A percentile compares a stretch with the other conserved stretches of the same genome.
Conservation (phyloP, 2,113 vertebrate species). For the Ginglymostoma cirratum region DNA sequence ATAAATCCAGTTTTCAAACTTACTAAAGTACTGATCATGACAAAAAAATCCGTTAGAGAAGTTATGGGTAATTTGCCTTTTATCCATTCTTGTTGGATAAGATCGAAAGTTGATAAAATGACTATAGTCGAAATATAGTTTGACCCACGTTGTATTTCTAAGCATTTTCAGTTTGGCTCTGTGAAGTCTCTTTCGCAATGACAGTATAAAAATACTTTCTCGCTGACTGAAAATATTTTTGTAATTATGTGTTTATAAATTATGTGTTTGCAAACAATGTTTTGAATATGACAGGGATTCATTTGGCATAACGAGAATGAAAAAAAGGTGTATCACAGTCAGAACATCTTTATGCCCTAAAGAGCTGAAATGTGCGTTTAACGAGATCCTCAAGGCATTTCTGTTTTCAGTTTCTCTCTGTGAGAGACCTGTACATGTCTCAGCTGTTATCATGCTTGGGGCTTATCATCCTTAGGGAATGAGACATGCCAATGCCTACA, state of each 20-base stretch:
- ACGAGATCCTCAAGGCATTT: not conserved
- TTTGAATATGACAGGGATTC: not conserved
- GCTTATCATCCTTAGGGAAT: not conserved
- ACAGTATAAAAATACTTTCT: not conserved
- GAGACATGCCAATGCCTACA: not conserved
- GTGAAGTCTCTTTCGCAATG: not conserved
- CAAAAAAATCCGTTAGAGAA: not conserved
- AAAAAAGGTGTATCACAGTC: too few relatives aligned
- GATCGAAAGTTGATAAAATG: not conserved
- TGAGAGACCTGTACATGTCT: not conserved
- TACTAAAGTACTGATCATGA: not conserved
- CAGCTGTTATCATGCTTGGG: not conserved
- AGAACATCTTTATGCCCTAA: not conserved
- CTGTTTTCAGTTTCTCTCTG: not conserved
- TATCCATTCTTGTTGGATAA: not conserved
- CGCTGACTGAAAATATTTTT: conserved; percentile 13
- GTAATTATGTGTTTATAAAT: not conserved
- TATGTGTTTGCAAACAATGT: not conserved
- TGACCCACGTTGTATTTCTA: not conserved
- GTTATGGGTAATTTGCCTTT: not conserved
- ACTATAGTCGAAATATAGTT: not conserved
- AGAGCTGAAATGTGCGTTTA: not conserved
- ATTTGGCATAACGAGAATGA: not conserved
- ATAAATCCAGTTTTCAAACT: not conserved
- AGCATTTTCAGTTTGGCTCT: not conserved